These are phyloP conservation scores for Drosophila sucinea DNA, from an alignment of 1,140 invertebrate species.

Conservation along the genomic window DNA sequence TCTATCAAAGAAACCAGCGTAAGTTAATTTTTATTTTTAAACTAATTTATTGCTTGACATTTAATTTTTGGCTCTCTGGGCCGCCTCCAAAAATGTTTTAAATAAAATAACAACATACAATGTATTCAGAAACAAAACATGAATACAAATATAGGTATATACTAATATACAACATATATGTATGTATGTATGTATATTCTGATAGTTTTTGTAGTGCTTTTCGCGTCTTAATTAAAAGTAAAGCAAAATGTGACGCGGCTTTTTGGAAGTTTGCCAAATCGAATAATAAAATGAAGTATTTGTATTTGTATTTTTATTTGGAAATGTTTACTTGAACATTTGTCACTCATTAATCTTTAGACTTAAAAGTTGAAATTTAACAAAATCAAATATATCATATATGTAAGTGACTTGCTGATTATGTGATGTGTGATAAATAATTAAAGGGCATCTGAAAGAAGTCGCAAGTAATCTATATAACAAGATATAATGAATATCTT, in stretches of 20 bases:
- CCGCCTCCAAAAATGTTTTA: constrained; percentile 43
- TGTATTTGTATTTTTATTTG: neutral
- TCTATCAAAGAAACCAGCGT: constrained; percentile 37
- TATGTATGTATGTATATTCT: constrained; percentile 26
- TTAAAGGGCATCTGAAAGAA: too few species aligned
- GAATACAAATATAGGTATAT: constrained; percentile 23
- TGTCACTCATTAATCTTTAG: constrained; percentile 7
- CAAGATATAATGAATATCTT: too few species aligned
- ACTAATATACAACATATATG: constrained; percentile 23
- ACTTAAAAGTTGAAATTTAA: constrained; percentile 5
- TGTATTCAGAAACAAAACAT: constrained; percentile 35
- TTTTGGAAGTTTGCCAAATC: constrained; percentile 71
- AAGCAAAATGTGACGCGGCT: constrained; percentile 52
- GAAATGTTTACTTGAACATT: constrained; percentile 9
- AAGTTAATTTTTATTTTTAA: constrained; percentile 55
- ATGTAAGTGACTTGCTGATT: neutral
- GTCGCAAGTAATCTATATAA: too few species aligned
- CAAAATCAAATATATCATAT: neutral
- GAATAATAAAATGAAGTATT: constrained; percentile 51
- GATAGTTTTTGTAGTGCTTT: constrained; percentile 14
- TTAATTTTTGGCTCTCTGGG: constrained; percentile 16
- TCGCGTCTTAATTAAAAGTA: constrained; percentile 65
- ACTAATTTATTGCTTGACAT: constrained; percentile 42
- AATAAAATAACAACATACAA: constrained; percentile 37
- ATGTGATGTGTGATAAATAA: too few species aligned